Evolutionary conservation across 1,140 invertebrate species (phyloP).

Genomic region (Drosophila teissieri): DNA sequence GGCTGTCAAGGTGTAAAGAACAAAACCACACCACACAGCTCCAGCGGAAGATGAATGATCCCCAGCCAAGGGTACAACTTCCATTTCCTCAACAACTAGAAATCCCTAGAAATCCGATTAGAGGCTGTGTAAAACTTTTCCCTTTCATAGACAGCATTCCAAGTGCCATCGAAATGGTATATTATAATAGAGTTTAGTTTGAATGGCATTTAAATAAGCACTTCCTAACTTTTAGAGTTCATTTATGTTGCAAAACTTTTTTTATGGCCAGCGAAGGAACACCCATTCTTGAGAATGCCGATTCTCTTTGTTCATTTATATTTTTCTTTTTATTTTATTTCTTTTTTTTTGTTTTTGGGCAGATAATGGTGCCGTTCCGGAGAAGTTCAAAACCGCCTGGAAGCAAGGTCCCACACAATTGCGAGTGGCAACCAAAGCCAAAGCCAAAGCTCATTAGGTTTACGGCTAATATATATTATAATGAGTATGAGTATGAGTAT

Average conservation of each 20-base stretch:
- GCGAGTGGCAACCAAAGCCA: conserved; percentile 4
- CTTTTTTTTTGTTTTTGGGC: not conserved
- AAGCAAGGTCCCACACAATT: conserved; percentile 28
- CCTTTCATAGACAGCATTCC: not conserved
- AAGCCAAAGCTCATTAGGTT: conserved; percentile 45
- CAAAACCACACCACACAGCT: conserved; percentile 1
- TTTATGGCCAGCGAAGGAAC: not conserved
- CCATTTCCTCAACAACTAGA: conserved; percentile 13
- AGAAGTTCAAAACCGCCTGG: conserved; percentile 11
- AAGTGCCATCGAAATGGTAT: too few relatives aligned
- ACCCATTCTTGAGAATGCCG: conserved; percentile 13
- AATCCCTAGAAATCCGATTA: conserved; percentile 21
- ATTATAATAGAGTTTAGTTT: too few relatives aligned
- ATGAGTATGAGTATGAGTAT: conserved; percentile 55
- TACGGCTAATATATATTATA: conserved; percentile 53
- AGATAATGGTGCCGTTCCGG: conserved; percentile 19
- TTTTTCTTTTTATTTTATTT: too few relatives aligned
- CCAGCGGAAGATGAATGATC: conserved; percentile 10
- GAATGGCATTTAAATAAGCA: too few relatives aligned
- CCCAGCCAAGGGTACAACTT: not conserved
- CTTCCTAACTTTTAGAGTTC: too few relatives aligned
- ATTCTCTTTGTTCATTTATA: too few relatives aligned
- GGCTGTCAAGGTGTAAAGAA: not conserved
- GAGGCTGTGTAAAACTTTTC: not conserved
- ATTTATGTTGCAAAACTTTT: conserved; percentile 5